These are phyloP conservation scores for Eupithecia pulchellata DNA, from an alignment of 2,888 invertebrate genomes.

Conservation along the genomic window DNA sequence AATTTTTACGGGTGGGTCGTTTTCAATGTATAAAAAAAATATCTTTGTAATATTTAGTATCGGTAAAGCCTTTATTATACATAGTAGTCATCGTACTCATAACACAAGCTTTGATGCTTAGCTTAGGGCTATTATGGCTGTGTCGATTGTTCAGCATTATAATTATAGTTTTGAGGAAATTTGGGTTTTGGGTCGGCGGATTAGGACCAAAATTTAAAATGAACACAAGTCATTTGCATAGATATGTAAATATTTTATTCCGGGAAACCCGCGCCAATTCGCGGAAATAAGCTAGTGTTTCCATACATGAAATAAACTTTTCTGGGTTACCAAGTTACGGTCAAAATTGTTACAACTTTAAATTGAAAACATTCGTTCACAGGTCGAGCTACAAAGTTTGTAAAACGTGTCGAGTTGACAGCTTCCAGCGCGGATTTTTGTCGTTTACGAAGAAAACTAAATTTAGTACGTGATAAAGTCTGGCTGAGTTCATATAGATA, in stretches of 20 bases:
- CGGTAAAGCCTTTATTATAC: too few relatives aligned
- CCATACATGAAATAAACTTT: conserved; percentile 6
- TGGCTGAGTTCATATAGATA: too few relatives aligned
- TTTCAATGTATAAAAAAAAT: too few relatives aligned
- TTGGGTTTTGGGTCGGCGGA: neutral
- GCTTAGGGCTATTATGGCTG: too few relatives aligned
- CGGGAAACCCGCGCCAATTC: neutral
- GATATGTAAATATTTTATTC: neutral
- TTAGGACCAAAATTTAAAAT: neutral
- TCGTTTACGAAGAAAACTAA: too few relatives aligned
- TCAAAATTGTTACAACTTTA: conserved; percentile 20
- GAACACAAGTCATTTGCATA: neutral
- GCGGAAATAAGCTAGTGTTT: neutral
- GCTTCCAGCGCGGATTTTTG: neutral
- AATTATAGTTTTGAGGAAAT: too few relatives aligned
- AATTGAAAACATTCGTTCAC: conserved; percentile 26
- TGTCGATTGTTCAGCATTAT: too few relatives aligned
- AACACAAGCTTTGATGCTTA: too few relatives aligned
- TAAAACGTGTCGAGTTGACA: conserved; percentile 8
- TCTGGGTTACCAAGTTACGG: neutral
- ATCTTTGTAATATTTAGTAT: too few relatives aligned
- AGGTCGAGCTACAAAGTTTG: neutral
- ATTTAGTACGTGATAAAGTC: too few relatives aligned
- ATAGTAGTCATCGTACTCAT: too few relatives aligned
- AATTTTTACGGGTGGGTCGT: too few relatives aligned